Conservation (phyloP, 2,797 vertebrate species). For the Mionectes olivaceus region DNA sequence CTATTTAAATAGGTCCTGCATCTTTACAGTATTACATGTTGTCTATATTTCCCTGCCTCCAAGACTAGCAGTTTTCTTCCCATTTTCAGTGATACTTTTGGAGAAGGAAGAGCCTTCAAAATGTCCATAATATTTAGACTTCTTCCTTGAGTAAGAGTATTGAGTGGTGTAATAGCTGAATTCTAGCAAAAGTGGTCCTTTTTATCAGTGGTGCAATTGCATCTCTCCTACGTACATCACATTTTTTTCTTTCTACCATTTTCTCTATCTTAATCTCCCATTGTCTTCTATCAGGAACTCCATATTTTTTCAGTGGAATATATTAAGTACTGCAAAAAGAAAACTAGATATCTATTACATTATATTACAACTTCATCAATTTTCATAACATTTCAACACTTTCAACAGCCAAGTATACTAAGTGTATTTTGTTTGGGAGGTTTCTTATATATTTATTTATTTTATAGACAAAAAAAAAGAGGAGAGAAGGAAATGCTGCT, state of each 20-base stretch:
- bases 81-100: not conserved
- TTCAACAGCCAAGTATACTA: not conserved
- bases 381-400: slow-evolving; percentile 24
- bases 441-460: slow-evolving; percentile 11
- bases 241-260: not conserved
- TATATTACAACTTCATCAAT: not conserved
- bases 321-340: not conserved
- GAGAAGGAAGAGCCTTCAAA: not conserved
- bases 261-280: not conserved
- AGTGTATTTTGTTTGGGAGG: not conserved
- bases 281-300: not conserved
- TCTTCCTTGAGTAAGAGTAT: not conserved
- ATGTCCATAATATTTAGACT: not conserved
- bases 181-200: not conserved
- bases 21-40: not conserved
- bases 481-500: slow-evolving; percentile 41
- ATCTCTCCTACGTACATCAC: not conserved
- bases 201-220: not conserved
- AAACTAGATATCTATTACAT: not conserved
- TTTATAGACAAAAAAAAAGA: not conserved
- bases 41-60: not conserved
- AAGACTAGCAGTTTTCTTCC: not conserved
- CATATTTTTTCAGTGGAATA: not conserved
- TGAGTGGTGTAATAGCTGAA: not conserved
- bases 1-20: not conserved